phyloP scores from a whole-genome alignment of 2,113 vertebrate species.

The Clarias gariepinus region DNA sequence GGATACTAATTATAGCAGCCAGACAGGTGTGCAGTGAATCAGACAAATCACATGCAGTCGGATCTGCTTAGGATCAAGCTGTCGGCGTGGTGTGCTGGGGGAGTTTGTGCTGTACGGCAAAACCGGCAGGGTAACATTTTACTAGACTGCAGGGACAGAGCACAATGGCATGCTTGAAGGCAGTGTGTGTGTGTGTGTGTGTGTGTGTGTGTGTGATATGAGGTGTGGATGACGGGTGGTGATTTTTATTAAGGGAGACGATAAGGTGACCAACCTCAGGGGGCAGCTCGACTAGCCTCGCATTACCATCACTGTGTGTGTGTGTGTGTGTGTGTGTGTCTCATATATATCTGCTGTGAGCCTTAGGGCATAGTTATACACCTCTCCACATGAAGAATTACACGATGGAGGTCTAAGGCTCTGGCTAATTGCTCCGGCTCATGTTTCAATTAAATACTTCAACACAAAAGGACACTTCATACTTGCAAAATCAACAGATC shows the following conservation, averaged over 20 bases:
- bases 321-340: conserved; percentile 13
- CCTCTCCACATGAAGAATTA: conserved; percentile 10
- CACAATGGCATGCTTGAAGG: conserved; percentile 62
- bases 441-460: conserved; percentile 10
- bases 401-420: neutral
- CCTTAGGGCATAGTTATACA: conserved; percentile 26
- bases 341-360: conserved; percentile 6
- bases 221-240: conserved; percentile 75
- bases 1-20: conserved; percentile 75
- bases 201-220: conserved; percentile 66
- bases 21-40: conserved; percentile 69
- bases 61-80: conserved; percentile 73
- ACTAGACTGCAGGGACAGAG: conserved; percentile 55
- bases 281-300: conserved; percentile 70
- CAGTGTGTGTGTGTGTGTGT: conserved; percentile 52
- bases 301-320: conserved; percentile 66
- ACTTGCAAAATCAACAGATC: neutral
- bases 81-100: conserved; percentile 61
- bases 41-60: conserved; percentile 74
- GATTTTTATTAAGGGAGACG: conserved; percentile 74
- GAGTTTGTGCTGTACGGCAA: conserved; percentile 24
- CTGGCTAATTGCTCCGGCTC: neutral
- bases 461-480: conserved; percentile 21
- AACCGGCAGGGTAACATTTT: conserved; percentile 37
- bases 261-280: conserved; percentile 66